These are phyloP conservation scores for Mareca penelope DNA, from an alignment of 2,797 vertebrate genomes.

Conservation along the genomic window DNA sequence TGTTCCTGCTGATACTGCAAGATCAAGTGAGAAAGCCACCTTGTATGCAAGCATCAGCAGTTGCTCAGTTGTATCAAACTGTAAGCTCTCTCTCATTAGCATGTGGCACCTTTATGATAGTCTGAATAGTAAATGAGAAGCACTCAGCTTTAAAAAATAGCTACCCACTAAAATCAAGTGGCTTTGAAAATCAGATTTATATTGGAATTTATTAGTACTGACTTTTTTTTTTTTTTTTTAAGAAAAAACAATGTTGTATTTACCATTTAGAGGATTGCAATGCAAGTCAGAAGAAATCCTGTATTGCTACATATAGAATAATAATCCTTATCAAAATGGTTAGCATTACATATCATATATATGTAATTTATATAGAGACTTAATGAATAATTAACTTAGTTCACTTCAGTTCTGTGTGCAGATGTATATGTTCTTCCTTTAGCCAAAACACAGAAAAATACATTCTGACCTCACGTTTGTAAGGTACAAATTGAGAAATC, in stretches of 20 bases:
- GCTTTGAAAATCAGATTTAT: not conserved
- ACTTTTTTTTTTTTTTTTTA: not conserved
- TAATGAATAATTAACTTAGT: not conserved
- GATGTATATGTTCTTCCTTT: not conserved
- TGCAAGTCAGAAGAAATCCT: not conserved
- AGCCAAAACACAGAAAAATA: not conserved
- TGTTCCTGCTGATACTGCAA: conserved; percentile 40
- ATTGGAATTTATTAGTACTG: not conserved
- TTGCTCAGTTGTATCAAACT: not conserved
- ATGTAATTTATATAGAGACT: not conserved
- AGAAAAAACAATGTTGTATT: not conserved
- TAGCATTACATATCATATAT: not conserved
- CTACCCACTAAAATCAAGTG: not conserved
- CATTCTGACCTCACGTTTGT: not conserved
- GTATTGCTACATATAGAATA: not conserved
- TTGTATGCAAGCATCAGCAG: not conserved
- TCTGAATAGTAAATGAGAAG: conserved; percentile 31
- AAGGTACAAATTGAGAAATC: not conserved
- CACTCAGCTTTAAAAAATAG: not conserved
- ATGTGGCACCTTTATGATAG: not conserved
- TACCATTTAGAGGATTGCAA: not conserved
- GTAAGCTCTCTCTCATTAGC: conserved; percentile 16
- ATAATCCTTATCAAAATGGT: not conserved
- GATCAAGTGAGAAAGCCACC: not conserved
- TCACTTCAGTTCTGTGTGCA: not conserved